A percentile compares a stretch with the other conserved stretches of the same genome.
Conservation (phyloP, 2,888 invertebrate genomes). For the Drosophila prolongata region DNA sequence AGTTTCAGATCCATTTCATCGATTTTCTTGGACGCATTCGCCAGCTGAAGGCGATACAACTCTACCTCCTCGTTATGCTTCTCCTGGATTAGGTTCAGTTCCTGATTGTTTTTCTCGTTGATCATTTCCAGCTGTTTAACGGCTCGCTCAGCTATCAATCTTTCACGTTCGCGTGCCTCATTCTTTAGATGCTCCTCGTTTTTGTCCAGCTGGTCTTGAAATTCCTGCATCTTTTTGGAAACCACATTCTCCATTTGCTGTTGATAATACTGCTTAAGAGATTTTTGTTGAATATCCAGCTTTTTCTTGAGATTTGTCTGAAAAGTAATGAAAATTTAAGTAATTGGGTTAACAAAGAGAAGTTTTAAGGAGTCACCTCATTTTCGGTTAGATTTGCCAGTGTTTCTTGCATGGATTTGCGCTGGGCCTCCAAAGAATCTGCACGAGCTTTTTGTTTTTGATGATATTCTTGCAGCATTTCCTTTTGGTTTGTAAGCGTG, state of each 20-base stretch:
- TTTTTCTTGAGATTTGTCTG: slow-evolving; percentile 86
- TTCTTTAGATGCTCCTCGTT: slow-evolving; percentile 88
- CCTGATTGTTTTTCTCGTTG: slow-evolving; percentile 89
- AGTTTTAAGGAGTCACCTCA: slow-evolving; percentile 85
- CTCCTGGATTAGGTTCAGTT: slow-evolving; percentile 91
- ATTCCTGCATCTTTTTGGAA: slow-evolving; percentile 90
- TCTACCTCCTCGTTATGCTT: slow-evolving; percentile 92
- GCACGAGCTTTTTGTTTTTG: slow-evolving; percentile 85
- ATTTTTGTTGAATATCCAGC: slow-evolving; percentile 87
- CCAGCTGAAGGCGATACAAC: slow-evolving; percentile 89
- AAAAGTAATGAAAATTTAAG: background rate
- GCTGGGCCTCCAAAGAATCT: slow-evolving; percentile 86
- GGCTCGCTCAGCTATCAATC: slow-evolving; percentile 88
- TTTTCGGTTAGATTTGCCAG: slow-evolving; percentile 85
- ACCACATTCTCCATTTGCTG: slow-evolving; percentile 92
- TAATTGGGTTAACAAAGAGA: background rate
- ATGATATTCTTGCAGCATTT: slow-evolving; percentile 85
- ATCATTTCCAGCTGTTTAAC: slow-evolving; percentile 90
- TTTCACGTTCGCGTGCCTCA: slow-evolving; percentile 88
- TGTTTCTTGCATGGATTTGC: slow-evolving; percentile 85
- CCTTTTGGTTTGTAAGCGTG: slow-evolving; percentile 85
- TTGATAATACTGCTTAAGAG: slow-evolving; percentile 91
- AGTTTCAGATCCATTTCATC: slow-evolving; percentile 87
- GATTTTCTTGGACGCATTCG: slow-evolving; percentile 89
- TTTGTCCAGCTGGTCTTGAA: slow-evolving; percentile 89